Evolutionary conservation across 2,113 vertebrate species (phyloP), one percentile per base, ranked within the genome.

Genomic region (Carettochelys insculpta): DNA sequence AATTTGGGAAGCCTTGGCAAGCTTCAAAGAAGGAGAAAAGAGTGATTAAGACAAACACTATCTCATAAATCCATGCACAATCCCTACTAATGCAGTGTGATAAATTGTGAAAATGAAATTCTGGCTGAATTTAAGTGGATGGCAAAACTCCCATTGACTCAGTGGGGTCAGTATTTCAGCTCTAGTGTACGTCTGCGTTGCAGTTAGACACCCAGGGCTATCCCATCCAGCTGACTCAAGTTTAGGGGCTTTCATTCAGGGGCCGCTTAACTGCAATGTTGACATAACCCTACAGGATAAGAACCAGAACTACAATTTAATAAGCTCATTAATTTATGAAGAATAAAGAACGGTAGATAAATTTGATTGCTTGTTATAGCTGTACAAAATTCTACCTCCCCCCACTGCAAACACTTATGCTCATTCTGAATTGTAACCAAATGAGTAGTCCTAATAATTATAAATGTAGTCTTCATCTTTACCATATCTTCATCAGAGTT

Each of bases 361-460:
- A 97, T 91, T 93, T 90, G 92, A 93, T 96, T 92, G 77, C 92
- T 95, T 95, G 95, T 95, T 95, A 94, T 94, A 95, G 94, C 92
- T 92, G 77, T 93, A 76, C 85, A 86, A 94, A 94, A 93, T 96
- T 76, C 93, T 85, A 86, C 90, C 80, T n/a, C 80, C 89, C 48
- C 85, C 65, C 84, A 85, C 81, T 82, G 81, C 95, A 94, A 96
- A 92, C 88, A 93, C 85, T 89, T 95, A 95, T 94, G 81, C 92
- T 86, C 90, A 94, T 96, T 93, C 92, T 95, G 48, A 92, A 90
- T 81, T 75, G 22, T 43, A 75, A 75, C 25, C 71, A 89, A 89
- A 83, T 87, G 95, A 89, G 95, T 95, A 78, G 87, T 92, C 56
- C 89, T 89, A 77, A 94, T 94, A 92, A 90, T 94, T 89, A 89